Evolutionary conservation across 2,797 vertebrate genomes (phyloP), one percentile per base, ranked within the genome.

Genomic region (Spinus pinus): DNA sequence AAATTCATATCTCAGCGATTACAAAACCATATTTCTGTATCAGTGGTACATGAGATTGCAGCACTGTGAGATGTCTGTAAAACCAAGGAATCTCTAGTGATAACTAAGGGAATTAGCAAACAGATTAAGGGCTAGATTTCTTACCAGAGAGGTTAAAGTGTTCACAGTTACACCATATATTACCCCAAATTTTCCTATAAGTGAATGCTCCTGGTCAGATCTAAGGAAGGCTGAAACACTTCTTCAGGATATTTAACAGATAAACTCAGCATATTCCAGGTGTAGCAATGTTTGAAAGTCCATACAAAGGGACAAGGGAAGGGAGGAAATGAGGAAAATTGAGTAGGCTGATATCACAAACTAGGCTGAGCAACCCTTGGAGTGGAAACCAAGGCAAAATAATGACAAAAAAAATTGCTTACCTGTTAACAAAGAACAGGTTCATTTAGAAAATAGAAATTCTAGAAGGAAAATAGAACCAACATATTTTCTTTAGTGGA

Each of bases 1-100:
- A 90, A 86, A 93, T 86, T 88, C 67, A 28, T 93, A 92, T 90
- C 70, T 95, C 77, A 66, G 73, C 0, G 4, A 92, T 84, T 95
- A 62, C 35, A 73, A 88, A 84, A 18, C 60, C 65, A 37, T 47
- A 66, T 93, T 94, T 90, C 86, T 90, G 1, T 79, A n/a, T 49
- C 82, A 69, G 17, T 16, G 20, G 27, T 62, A 56, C 70, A 50
- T 9, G 71, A 86, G 58, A 90, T 79, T 86, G 21, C n/a, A 67
- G 51, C 3, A 1, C n/a, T 46, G 62, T 12, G 41, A 77, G 47
- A 44, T 2, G 1, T 23, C 58, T 64, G 31, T 77, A 86, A 92
- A 88, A 86, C 44, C 62, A 95, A 90, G 47, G 66, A 70, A 54
- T 60, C 39, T 42, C 4, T 65, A 66, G 58, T 16, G 50, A 86